These are phyloP conservation scores for Pangasianodon hypophthalmus DNA, from an alignment of 2,113 vertebrate genomes.

Conservation along the genomic window DNA sequence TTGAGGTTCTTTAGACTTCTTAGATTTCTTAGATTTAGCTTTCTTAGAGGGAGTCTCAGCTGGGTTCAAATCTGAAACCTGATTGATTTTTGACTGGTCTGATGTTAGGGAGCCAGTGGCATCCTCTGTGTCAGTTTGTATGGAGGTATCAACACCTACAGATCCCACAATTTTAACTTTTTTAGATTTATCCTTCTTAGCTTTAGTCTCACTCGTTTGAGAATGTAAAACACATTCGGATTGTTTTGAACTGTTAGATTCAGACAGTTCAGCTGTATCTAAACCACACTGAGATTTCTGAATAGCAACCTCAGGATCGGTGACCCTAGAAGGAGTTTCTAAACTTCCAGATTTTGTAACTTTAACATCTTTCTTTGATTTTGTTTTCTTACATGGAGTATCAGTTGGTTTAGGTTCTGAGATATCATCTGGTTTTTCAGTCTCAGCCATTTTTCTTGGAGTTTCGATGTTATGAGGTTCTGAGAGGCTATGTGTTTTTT, in stretches of 20 bases:
- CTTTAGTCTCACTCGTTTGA: background rate
- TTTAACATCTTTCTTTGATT: slow-evolving; percentile 6
- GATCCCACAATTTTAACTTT: background rate
- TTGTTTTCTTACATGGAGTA: slow-evolving; percentile 20
- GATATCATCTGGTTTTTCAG: background rate
- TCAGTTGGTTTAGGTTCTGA: background rate
- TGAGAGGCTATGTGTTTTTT: background rate
- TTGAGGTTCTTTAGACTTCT: background rate
- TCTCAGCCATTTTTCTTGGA: background rate
- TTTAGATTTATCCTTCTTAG: slow-evolving; percentile 14
- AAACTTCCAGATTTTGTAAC: background rate
- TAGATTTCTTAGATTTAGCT: slow-evolving; percentile 21
- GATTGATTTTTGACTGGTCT: background rate
- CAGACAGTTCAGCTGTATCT: background rate
- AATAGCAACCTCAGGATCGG: background rate
- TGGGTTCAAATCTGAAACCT: background rate
- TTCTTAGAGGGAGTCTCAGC: slow-evolving; percentile 13
- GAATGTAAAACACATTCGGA: background rate
- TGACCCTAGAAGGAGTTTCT: background rate
- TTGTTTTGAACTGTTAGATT: background rate
- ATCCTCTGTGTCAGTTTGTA: background rate
- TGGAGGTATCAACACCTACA: background rate
- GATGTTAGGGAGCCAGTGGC: background rate
- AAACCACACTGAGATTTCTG: background rate
- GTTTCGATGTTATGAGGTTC: background rate